A percentile compares a stretch with the other conserved stretches of the same genome.
Evolutionary conservation across 1,140 invertebrate genomes (phyloP).

Genomic region (Amphibalanus amphitrite): DNA sequence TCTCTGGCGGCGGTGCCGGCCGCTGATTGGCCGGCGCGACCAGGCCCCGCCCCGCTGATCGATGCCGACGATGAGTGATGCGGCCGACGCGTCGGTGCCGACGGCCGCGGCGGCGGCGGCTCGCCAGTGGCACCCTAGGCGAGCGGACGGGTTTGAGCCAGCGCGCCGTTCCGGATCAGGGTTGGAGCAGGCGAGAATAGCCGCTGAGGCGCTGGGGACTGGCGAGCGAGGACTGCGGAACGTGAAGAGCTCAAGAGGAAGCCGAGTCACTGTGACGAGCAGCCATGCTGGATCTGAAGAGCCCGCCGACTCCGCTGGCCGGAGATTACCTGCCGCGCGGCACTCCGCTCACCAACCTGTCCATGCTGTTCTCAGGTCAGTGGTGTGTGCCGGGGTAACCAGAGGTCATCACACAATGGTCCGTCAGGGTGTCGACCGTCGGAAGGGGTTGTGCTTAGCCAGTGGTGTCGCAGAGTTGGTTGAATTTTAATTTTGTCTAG

Average conservation of each 20-base stretch:
- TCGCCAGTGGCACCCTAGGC: not conserved
- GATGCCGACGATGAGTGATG: not conserved
- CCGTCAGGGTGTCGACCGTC: too few species aligned
- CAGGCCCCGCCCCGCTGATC: not conserved
- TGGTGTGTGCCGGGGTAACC: too few species aligned
- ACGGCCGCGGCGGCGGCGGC: too few species aligned
- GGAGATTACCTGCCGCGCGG: not conserved
- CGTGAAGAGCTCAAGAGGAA: too few species aligned
- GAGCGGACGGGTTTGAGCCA: not conserved
- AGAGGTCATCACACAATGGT: too few species aligned
- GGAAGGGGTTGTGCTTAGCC: too few species aligned
- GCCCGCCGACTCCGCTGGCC: not conserved
- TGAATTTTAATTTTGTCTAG: too few species aligned
- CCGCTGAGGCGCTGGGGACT: too few species aligned
- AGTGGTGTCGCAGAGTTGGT: too few species aligned
- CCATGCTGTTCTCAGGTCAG: not conserved
- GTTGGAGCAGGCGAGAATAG: too few species aligned
- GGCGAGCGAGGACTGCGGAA: too few species aligned
- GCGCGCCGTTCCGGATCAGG: not conserved
- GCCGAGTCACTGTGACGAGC: not conserved
- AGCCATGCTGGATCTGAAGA: not conserved
- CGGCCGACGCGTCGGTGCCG: not conserved
- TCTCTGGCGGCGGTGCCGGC: not conserved
- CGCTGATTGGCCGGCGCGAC: not conserved
- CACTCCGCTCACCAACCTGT: not conserved